These are phyloP conservation scores for Nephrotoma appendiculata DNA, from an alignment of 2,888 invertebrate genomes.

Conservation along the genomic window DNA sequence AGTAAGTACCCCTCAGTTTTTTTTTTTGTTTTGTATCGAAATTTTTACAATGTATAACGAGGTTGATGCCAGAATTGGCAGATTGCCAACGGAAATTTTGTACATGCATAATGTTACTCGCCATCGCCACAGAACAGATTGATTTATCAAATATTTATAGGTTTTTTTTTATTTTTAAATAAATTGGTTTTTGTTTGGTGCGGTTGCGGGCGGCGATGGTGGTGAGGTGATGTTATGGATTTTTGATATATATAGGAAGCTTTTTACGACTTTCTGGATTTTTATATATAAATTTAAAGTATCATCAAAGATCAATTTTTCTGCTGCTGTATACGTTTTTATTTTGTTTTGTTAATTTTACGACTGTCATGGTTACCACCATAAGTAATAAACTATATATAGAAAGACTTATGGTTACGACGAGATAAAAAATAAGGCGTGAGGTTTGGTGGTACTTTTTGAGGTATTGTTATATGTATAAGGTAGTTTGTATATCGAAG, in stretches of 20 bases:
- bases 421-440: not conserved
- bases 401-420: not conserved
- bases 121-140: not conserved
- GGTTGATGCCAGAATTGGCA: not conserved
- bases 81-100: not conserved
- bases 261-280: not conserved
- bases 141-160: not conserved
- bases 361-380: not conserved
- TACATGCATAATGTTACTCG: not conserved
- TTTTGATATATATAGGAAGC: not conserved
- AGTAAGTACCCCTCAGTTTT: slow-evolving; percentile 54
- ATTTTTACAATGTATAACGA: too few relatives aligned
- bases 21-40: too few relatives aligned
- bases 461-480: not conserved
- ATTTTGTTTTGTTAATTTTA: not conserved
- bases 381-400: not conserved
- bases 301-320: not conserved
- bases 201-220: not conserved
- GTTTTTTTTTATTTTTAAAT: not conserved
- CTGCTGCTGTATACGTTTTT: not conserved
- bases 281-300: not conserved
- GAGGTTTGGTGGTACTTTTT: not conserved
- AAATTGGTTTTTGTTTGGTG: not conserved
- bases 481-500: not conserved
- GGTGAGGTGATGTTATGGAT: not conserved